A percentile compares a stretch with the other conserved stretches of the same genome.
Evolutionary conservation across 2,797 vertebrate genomes (phyloP).

Genomic region (Coregonus suidteri): DNA sequence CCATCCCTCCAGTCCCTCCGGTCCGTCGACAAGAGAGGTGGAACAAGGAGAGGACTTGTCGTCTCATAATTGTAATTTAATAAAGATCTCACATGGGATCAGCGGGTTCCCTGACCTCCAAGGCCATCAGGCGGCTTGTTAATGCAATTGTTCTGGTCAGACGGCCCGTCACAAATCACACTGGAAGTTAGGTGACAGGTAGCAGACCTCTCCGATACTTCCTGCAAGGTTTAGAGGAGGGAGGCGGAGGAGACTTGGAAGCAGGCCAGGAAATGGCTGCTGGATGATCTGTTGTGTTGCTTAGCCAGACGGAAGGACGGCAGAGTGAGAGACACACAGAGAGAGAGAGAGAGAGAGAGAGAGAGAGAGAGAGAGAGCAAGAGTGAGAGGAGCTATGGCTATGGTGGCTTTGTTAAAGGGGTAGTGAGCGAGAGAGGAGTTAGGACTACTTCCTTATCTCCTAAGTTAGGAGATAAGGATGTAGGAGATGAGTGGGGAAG

Average conservation of each 20-base stretch:
- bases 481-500: neutral
- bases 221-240: conserved; percentile 47
- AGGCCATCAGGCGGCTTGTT: conserved; percentile 66
- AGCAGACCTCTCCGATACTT: conserved; percentile 68
- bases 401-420: no score
- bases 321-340: neutral
- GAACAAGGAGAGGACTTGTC: conserved; percentile 71
- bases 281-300: conserved; percentile 35
- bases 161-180: conserved; percentile 69
- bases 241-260: conserved; percentile 45
- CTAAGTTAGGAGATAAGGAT: neutral
- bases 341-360: neutral
- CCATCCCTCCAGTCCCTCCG: conserved; percentile 21
- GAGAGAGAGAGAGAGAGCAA: no score
- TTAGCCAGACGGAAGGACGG: conserved; percentile 39
- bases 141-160: conserved; percentile 74
- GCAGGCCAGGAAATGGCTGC: conserved; percentile 40
- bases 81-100: conserved; percentile 73
- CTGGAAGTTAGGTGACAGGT: conserved; percentile 72
- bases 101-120: conserved; percentile 60
- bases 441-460: no score
- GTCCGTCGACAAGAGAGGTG: conserved; percentile 47
- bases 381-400: no score
- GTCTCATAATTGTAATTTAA: conserved; percentile 75
- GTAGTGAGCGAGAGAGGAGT: no score